These are phyloP conservation scores for Leucopsar rothschildi DNA, from an alignment of 2,113 vertebrate species.

Conservation along the genomic window DNA sequence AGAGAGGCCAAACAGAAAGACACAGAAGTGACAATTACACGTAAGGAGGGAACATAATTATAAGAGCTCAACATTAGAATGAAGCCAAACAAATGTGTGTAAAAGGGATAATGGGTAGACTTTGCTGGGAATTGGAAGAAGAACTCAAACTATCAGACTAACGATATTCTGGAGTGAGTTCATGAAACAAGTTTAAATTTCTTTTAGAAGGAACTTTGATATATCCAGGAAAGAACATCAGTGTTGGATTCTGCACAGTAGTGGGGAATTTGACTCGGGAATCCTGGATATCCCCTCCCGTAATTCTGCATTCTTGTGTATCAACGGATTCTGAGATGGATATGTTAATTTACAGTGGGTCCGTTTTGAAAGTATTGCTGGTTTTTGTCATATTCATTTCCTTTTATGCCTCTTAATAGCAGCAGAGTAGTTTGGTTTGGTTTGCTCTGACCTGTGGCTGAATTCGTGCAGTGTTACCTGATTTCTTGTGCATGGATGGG, in stretches of 20 bases:
- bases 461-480: not conserved
- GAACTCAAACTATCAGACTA: not conserved
- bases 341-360: not conserved
- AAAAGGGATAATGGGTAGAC: not conserved
- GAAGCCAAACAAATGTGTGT: not conserved
- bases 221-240: not conserved
- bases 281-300: not conserved
- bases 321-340: not conserved
- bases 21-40: not conserved
- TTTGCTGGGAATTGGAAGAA: not conserved
- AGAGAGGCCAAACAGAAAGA: not conserved
- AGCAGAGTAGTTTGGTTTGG: not conserved
- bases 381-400: not conserved
- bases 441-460: not conserved
- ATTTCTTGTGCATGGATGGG: not conserved
- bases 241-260: rapidly evolving
- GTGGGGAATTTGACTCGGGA: not conserved
- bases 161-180: rapidly evolving
- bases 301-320: not conserved
- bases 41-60: not conserved
- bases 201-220: not conserved
- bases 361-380: not conserved
- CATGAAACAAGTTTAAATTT: not conserved
- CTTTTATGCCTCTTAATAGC: not conserved
- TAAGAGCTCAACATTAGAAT: not conserved